These are phyloP conservation scores for Leptura quadrifasciata DNA, from an alignment of 2,888 invertebrate genomes.

Conservation along the genomic window DNA sequence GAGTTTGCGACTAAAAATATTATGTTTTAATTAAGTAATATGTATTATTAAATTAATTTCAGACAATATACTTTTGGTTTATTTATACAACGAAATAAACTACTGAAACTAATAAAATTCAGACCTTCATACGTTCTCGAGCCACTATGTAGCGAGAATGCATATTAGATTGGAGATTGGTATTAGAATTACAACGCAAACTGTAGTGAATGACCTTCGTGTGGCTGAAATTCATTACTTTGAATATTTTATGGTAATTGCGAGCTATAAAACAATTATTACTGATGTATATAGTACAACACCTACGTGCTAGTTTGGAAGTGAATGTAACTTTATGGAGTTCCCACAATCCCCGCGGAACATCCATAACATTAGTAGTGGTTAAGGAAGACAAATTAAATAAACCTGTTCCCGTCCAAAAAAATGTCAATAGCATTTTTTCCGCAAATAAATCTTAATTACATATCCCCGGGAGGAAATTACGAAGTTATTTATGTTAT, in stretches of 20 bases:
- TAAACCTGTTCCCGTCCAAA: not conserved
- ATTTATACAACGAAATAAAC: no score
- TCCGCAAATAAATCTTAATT: no score
- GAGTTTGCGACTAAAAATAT: no score
- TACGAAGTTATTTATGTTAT: no score
- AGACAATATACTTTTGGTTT: no score
- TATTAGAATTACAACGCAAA: not conserved
- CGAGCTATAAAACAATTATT: slow-evolving; percentile 13
- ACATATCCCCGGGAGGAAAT: no score
- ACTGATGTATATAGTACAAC: slow-evolving; percentile 22
- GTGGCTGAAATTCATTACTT: slow-evolving; percentile 14
- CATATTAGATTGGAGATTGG: slow-evolving; percentile 7
- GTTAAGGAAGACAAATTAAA: slow-evolving; percentile 10
- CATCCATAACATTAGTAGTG: not conserved
- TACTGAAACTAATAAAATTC: no score
- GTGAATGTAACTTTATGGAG: slow-evolving; percentile 8
- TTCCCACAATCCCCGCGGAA: slow-evolving; percentile 19
- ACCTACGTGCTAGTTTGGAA: slow-evolving; percentile 24
- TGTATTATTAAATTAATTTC: no score
- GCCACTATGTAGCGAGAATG: not conserved
- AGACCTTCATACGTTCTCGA: not conserved
- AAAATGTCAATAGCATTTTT: no score
- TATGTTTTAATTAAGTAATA: no score
- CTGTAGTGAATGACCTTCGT: slow-evolving; percentile 6
- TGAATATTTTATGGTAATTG: slow-evolving; percentile 9